phyloP scores from a whole-genome alignment of 2,888 invertebrate genomes.

The Heliconius aoede region DNA sequence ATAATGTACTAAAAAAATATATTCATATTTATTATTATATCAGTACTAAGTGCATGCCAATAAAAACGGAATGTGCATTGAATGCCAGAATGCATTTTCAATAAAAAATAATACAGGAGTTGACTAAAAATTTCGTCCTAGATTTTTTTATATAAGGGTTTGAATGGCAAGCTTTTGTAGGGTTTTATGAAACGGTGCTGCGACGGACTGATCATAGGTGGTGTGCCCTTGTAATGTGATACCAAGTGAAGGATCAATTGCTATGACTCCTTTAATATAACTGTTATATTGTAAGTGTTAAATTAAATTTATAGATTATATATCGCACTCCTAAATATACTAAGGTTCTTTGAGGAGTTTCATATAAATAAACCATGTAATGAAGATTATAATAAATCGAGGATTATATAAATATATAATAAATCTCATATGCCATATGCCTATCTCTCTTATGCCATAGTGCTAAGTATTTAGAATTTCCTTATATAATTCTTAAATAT shows the following conservation, averaged over 20 bases:
- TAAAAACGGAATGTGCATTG: conserved; percentile 43
- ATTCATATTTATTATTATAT: conserved; percentile 12
- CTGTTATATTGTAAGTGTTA: conserved; percentile 77
- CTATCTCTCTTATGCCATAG: neutral
- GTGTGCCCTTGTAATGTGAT: conserved; percentile 77
- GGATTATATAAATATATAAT: too few relatives aligned
- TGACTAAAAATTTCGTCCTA: conserved; percentile 59
- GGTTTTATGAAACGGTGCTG: conserved; percentile 57
- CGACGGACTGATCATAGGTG: conserved; percentile 49
- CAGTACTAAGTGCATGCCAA: conserved; percentile 31
- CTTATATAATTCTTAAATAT: conserved; percentile 9
- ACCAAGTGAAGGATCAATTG: conserved; percentile 59
- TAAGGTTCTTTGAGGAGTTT: neutral
- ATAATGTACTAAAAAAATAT: conserved; percentile 27
- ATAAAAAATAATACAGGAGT: conserved; percentile 46
- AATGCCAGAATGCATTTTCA: conserved; percentile 54
- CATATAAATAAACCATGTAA: neutral
- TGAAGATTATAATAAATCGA: neutral
- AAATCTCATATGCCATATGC: too few relatives aligned
- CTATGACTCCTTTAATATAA: conserved; percentile 67
- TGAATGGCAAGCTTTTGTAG: conserved; percentile 42
- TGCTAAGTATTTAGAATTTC: conserved; percentile 9
- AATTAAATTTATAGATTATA: conserved; percentile 72
- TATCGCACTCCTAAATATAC: conserved; percentile 16
- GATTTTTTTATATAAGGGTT: conserved; percentile 44